Base-by-base conservation (phyloP, 2,888 invertebrate genomes). In the Thysanoteuthis rhombus region DNA sequence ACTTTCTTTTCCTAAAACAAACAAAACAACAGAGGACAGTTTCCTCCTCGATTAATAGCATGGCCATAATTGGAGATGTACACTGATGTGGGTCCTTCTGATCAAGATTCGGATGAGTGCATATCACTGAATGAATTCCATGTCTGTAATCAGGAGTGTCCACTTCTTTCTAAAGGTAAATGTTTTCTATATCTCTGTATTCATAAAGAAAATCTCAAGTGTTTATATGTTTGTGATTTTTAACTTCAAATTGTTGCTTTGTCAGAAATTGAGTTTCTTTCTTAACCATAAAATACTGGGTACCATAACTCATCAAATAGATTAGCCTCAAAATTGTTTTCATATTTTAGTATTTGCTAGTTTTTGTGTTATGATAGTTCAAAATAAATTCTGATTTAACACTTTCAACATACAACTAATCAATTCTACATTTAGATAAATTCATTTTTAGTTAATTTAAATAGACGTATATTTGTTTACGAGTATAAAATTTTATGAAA, bases 31-130 rank as follows among this genome's bases (percentile, higher is more conserved):
- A 16, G 40, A 90, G 90, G 90, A 10, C 19, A 42, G 42, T 40
- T 90, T 90, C 90, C 90, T 90, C 90, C 39, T 90, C 32, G 90
- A 92, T 40, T 28, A 40, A 92, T 92, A 92, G 92, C 52, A 92
- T 92, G 92, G 92, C 92, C 92, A 92, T 32, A 92, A 45, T 45
- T 92, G 92, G 92, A 92, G 52, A 92, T 92, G 92, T 52, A 47
- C 92, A 92, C 92, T 36, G 52, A 92, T 52, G 36, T 92, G 92
- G 92, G 92, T 92, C 92, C 52, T 47, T 47, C 42, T 47, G 92
- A 92, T 92, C 92, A 92, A n/a, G 92, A 92, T 47, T 92, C 92
- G 25, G 92, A 92, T 45, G 92, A 92, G 45, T 92, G 92, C 45
- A 92, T 92, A 38, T 92, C 92, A 42, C 92, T 92, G 47, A 45